These are phyloP conservation scores for Cephalotes varians DNA, from an alignment of 2,888 invertebrate species.

Conservation along the genomic window DNA sequence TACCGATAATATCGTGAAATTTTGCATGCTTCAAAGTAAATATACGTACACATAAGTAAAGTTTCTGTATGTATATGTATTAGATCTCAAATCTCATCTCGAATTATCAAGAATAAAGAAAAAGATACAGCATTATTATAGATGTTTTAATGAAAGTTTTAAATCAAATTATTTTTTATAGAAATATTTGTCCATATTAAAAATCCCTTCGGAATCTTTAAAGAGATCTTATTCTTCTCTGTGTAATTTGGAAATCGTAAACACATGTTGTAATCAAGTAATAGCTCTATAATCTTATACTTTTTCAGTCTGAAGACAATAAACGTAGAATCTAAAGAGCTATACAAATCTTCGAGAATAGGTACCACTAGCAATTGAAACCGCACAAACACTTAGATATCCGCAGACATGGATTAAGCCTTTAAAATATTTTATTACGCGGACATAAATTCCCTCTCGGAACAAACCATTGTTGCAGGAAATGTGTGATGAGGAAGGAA, in stretches of 20 bases:
- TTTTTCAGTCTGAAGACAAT: conserved; percentile 1
- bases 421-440: conserved; percentile 65
- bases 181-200: background rate
- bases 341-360: conserved; percentile 28
- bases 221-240: background rate
- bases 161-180: background rate
- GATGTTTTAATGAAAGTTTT: background rate
- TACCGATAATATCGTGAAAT: background rate
- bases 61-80: background rate
- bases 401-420: conserved; percentile 33
- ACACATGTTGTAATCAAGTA: background rate
- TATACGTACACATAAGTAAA: background rate
- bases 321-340: background rate
- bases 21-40: background rate
- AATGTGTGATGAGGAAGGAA: conserved; percentile 54
- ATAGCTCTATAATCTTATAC: background rate
- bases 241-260: background rate
- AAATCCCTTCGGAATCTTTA: background rate
- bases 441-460: conserved; percentile 57
- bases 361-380: background rate
- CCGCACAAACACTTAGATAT: conserved; percentile 23
- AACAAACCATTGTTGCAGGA: conserved; percentile 59
- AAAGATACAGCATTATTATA: background rate
- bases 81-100: background rate
- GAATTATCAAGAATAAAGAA: background rate